Base-by-base conservation (phyloP, 2,888 invertebrate genomes). In the Onthophagus sagittarius region DNA sequence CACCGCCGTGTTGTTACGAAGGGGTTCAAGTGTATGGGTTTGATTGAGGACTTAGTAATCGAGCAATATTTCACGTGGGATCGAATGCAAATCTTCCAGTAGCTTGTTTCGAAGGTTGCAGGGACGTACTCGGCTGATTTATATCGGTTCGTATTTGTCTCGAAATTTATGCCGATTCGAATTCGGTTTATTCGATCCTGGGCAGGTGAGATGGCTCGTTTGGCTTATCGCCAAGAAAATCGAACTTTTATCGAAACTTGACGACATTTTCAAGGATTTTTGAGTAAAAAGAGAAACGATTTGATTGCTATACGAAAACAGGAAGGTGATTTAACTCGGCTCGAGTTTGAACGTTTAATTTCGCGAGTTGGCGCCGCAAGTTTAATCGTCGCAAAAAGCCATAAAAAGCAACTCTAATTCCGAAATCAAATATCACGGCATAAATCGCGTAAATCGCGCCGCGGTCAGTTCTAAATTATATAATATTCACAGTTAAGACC, bases 1-100 rank as follows among this genome's bases (percentile, higher is more conserved):
- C 39, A 53, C 39, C 5, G 39, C 11, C 9, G 39, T 11, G 39
- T 53, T 9, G 39, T 53, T 53, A 53, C 9, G 39, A 53, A 53
- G 39, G 23, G 39, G 39, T 53, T 53, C 4, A 53, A 53, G 39
- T 53, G 39, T 53, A 53, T 53, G 39, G 9, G 39, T 53, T 53
- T 53, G 39, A 53, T 53, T 53, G 39, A 53, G 39, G 39, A 11
- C 39, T 53, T 53, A 53, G 39, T 53, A 53, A 53, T 53, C 39
- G 39, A 53, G 39, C 39, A 62, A 73, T 62, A 64, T 71, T 70
- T 71, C 64, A 71, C 53, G 39, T 31, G 13, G 31, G 64, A 72
- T 69, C 67, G 72, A 72, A 65, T 67, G 69, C 72, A 69, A 72
- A 72, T 72, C 72, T 72, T 72, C 69, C 72, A 62, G 39, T 7